phyloP scores from a whole-genome alignment of 1,140 invertebrate genomes.

The Chironomus tepperi region DNA sequence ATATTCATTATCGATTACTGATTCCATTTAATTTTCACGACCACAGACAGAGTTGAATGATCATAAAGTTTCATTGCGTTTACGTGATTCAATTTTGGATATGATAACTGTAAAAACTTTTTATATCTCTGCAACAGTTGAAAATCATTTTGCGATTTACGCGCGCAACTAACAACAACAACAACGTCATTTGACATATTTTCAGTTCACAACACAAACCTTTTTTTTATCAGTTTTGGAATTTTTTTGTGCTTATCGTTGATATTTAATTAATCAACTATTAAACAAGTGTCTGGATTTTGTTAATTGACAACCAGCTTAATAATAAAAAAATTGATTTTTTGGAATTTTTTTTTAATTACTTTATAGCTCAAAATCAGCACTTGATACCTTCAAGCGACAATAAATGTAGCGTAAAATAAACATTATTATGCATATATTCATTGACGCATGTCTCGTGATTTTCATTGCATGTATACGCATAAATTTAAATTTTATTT shows the following conservation, averaged over 20 bases:
- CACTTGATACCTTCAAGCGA: no score
- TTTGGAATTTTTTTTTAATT: no score
- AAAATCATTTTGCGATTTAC: neutral
- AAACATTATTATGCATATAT: neutral
- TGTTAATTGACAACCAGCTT: no score
- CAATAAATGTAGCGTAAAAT: neutral
- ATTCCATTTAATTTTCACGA: neutral
- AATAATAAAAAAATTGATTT: no score
- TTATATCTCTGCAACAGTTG: neutral
- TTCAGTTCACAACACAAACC: neutral
- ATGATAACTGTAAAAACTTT: neutral
- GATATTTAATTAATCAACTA: no score
- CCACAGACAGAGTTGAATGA: conserved; percentile 11
- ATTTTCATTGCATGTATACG: neutral
- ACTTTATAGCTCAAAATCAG: no score
- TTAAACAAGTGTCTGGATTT: no score
- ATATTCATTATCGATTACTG: no score
- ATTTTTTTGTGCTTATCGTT: no score
- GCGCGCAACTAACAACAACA: neutral
- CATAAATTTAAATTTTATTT: no score
- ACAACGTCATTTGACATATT: neutral
- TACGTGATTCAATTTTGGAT: neutral
- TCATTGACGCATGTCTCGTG: neutral
- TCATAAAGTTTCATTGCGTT: conserved; percentile 7
- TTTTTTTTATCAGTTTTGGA: no score